These are phyloP conservation scores for Morphnarchus princeps DNA, from an alignment of 2,113 vertebrate species.

Conservation along the genomic window DNA sequence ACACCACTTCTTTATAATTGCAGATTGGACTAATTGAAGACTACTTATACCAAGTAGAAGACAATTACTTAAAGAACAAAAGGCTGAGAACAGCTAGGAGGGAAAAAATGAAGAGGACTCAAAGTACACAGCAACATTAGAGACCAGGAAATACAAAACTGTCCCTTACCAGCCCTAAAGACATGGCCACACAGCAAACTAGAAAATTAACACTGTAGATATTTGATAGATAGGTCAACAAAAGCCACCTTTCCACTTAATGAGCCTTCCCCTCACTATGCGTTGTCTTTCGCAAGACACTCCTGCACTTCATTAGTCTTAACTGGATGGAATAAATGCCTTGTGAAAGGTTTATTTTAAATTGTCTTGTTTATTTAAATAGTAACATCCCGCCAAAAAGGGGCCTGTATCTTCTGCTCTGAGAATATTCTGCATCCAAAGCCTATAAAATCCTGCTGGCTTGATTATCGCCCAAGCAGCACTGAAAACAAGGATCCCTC, in stretches of 20 bases:
- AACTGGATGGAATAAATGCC: constrained; percentile 69
- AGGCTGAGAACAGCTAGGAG: constrained; percentile 47
- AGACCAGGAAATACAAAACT: background rate
- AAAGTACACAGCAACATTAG: constrained; percentile 12
- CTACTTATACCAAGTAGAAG: constrained; percentile 69
- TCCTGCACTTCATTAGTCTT: constrained; percentile 46
- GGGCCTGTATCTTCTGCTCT: background rate
- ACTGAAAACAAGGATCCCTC: background rate
- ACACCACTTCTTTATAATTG: constrained; percentile 33
- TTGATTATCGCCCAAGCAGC: background rate
- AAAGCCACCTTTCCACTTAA: background rate
- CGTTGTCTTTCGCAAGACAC: constrained; percentile 27
- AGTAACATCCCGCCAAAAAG: background rate
- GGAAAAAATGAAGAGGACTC: constrained; percentile 57
- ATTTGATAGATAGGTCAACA: background rate
- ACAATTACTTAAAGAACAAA: constrained; percentile 70
- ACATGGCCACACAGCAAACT: background rate
- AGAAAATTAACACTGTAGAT: background rate
- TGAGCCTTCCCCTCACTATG: background rate
- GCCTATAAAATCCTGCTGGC: background rate
- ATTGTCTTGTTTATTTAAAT: constrained; percentile 47
- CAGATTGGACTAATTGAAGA: constrained; percentile 74
- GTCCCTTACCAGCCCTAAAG: background rate
- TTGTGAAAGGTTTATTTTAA: constrained; percentile 36
- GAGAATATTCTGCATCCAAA: background rate